Base-by-base conservation (phyloP, 2,888 invertebrate genomes). In the Hyposoter didymator region DNA sequence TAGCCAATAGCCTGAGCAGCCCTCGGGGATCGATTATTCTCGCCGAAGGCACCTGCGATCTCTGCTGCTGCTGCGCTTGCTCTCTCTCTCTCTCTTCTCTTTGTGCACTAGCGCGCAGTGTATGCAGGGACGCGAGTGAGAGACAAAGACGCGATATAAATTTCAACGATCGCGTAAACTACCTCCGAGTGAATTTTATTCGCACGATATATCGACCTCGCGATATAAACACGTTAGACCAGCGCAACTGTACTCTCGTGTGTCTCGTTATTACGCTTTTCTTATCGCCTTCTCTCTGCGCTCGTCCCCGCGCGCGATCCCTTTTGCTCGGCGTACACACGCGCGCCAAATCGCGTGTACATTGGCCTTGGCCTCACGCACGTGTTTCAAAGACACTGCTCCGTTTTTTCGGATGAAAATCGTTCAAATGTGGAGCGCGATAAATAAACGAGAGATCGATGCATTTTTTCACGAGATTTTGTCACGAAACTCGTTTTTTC, bases 21-120 rank as follows among this genome's bases (percentile, higher is more conserved):
- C 85, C 85, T 82, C 79, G 84, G 87, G 87, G 82, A 87, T 87
- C 85, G 84, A 87, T 85, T 87, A 87, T 87, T 87, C 85, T 85
- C 85, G 82, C 85, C 74, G 67, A 79, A 85, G 87, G 87, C 82
- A 84, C 85, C 87, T 83, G 87, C 72, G 80, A 87, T 88, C 90
- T 87, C 62, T 39, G 59, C 22, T 47, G n/a, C n/a, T n/a, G n/a
- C n/a, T n/a, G n/a, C 45, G 39, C 67, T 49, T 55, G 28, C 28
- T 28, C 28, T 28, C 28, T 28, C 28, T 28, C 28, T 28, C 49
- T 69, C 66, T 59, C 52, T 52, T 49, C 28, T 74, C 5, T 19
- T 10, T 28, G 52, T 43, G 35, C 35, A 70, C 32, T 81, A 70
- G 35, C 55, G 75, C 47, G 28, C 28, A 1, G 47, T 7, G 69